These are phyloP conservation scores for Morus bassanus DNA, from an alignment of 2,797 vertebrate genomes.

Conservation along the genomic window DNA sequence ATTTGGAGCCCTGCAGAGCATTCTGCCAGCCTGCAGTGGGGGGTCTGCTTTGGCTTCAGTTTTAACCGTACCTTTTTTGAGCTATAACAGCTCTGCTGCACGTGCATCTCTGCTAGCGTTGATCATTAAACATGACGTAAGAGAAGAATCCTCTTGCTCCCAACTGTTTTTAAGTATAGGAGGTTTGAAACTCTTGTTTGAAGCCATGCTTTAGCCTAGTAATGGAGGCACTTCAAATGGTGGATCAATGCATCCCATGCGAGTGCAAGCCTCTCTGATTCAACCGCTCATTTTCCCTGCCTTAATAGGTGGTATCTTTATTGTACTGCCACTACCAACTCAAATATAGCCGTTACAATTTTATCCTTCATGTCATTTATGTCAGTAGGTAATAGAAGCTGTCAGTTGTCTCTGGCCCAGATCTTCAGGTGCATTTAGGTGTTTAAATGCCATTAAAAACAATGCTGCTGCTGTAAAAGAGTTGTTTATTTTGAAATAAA, in stretches of 20 bases:
- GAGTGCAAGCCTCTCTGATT: neutral
- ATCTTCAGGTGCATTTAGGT: neutral
- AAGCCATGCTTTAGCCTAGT: neutral
- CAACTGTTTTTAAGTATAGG: neutral
- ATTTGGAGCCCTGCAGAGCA: neutral
- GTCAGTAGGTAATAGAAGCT: neutral
- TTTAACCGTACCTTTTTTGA: neutral
- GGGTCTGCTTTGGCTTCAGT: neutral
- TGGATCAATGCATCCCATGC: neutral
- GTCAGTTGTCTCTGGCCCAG: neutral
- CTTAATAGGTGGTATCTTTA: neutral
- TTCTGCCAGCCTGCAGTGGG: neutral
- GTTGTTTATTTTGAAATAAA: conserved; percentile 6
- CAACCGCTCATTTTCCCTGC: neutral
- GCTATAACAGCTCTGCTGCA: rapidly evolving
- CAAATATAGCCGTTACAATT: neutral
- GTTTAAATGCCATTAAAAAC: conserved; percentile 27
- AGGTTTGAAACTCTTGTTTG: conserved; percentile 4
- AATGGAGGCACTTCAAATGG: neutral
- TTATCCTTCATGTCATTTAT: neutral
- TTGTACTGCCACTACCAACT: neutral
- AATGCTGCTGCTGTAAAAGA: neutral
- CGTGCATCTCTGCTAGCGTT: neutral
- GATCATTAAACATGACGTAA: neutral
- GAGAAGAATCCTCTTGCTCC: neutral